Conservation (phyloP, 2,797 vertebrate species). For the Propithecus perrieri region DNA sequence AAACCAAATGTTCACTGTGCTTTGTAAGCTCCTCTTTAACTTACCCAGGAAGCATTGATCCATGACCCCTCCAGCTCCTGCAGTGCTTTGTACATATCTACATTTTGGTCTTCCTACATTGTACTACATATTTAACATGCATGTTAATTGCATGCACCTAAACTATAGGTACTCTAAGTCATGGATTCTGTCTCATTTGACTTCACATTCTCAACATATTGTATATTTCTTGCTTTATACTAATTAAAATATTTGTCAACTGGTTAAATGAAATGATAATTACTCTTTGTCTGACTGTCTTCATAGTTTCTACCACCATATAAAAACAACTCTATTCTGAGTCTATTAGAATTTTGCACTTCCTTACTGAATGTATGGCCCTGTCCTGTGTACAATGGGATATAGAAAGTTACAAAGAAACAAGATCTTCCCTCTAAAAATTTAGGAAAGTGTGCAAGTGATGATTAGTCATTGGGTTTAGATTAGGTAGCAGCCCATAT, state of each 20-base stretch:
- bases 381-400: background rate
- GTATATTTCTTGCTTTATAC: background rate
- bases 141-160: background rate
- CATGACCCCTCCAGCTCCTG: background rate
- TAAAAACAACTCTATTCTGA: background rate
- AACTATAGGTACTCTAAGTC: background rate
- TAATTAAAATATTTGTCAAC: conserved; percentile 27
- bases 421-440: background rate
- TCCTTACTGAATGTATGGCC: background rate
- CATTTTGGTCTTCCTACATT: background rate
- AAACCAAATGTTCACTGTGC: background rate
- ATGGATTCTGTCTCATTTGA: background rate
- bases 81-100: background rate
- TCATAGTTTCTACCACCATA: background rate
- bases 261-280: conserved; percentile 12
- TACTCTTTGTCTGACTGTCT: background rate
- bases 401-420: background rate
- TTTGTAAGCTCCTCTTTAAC: background rate
- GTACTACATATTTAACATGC: background rate
- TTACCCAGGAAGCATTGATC: background rate
- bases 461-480: background rate
- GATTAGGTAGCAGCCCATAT: background rate
- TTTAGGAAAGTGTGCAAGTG: background rate
- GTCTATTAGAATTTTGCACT: background rate
- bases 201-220: background rate